Evolutionary conservation across 23 tunicate genomes (phyloP).

Genomic region (Clavelina lepadiformis): DNA sequence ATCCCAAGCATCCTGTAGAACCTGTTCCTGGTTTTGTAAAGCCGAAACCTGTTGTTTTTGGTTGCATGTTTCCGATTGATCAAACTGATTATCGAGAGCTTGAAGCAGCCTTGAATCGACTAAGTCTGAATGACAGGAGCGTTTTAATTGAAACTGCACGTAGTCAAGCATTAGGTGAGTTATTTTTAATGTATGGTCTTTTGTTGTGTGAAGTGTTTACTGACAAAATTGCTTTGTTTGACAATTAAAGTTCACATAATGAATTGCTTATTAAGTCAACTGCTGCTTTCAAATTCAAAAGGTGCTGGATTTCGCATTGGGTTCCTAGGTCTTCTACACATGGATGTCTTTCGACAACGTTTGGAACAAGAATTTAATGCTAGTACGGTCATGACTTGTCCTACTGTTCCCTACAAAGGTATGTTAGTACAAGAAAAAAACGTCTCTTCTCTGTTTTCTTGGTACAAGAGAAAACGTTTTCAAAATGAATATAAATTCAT

Average conservation of each 20-base stretch:
- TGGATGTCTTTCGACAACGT: constrained; percentile 91
- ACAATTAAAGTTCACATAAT: too few relatives aligned
- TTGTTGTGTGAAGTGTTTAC: neutral
- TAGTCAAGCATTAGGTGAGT: constrained; percentile 43
- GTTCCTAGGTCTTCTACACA: constrained; percentile 84
- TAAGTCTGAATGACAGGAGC: constrained; percentile 74
- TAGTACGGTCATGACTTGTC: constrained; percentile 51
- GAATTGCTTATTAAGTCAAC: too few relatives aligned
- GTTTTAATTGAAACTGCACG: constrained; percentile 41
- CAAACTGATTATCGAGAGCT: constrained; percentile 42
- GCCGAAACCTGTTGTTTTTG: constrained; percentile 79
- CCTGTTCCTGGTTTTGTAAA: constrained; percentile 54
- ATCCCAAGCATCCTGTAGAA: constrained; percentile 22
- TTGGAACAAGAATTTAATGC: constrained; percentile 73
- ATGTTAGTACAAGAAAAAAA: neutral
- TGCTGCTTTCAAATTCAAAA: too few relatives aligned
- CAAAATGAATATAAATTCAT: too few relatives aligned
- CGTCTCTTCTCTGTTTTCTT: neutral
- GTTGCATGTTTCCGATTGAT: constrained; percentile 51
- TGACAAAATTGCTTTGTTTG: neutral
- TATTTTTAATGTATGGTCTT: neutral
- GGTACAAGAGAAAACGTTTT: neutral
- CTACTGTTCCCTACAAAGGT: constrained; percentile 88
- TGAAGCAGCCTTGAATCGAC: constrained; percentile 41
- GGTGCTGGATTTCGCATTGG: constrained; percentile 88